These are phyloP conservation scores for Macropis europaea DNA, from an alignment of 2,888 invertebrate genomes.

Conservation along the genomic window DNA sequence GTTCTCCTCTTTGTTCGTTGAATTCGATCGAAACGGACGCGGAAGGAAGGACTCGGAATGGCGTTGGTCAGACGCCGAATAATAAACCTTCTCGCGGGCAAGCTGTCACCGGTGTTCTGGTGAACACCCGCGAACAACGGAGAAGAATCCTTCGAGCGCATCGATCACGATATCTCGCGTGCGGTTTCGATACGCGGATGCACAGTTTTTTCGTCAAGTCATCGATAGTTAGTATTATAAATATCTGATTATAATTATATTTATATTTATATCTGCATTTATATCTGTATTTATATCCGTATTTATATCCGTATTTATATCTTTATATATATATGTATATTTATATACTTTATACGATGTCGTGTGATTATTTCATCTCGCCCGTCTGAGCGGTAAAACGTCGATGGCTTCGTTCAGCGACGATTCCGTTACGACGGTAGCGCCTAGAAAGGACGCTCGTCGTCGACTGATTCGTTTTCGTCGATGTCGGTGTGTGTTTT, in stretches of 20 bases:
- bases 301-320: constrained; percentile 35
- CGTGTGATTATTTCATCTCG: not conserved
- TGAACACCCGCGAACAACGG: not conserved
- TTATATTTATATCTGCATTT: constrained; percentile 25
- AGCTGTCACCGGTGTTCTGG: not conserved
- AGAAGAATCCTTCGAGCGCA: not conserved
- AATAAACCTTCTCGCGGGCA: too few species aligned
- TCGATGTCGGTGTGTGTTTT: not conserved
- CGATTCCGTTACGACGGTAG: constrained; percentile 1
- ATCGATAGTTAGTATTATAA: constrained; percentile 49
- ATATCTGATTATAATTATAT: constrained; percentile 62
- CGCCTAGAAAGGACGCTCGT: constrained; percentile 5
- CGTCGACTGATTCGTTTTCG: constrained; percentile 2
- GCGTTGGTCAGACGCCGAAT: too few species aligned
- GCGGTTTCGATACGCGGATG: constrained; percentile 14
- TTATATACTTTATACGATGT: constrained; percentile 35
- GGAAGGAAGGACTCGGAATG: too few species aligned
- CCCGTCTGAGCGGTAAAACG: constrained; percentile 33
- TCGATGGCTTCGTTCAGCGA: constrained; percentile 26
- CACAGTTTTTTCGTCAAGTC: constrained; percentile 25
- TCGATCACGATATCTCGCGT: constrained; percentile 38
- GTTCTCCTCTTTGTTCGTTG: too few species aligned
- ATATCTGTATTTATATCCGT: not conserved
- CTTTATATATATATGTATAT: constrained; percentile 35
- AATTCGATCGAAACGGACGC: too few species aligned